Base-by-base conservation (phyloP, 1,140 invertebrate species). In the Bombus sylvicola region DNA sequence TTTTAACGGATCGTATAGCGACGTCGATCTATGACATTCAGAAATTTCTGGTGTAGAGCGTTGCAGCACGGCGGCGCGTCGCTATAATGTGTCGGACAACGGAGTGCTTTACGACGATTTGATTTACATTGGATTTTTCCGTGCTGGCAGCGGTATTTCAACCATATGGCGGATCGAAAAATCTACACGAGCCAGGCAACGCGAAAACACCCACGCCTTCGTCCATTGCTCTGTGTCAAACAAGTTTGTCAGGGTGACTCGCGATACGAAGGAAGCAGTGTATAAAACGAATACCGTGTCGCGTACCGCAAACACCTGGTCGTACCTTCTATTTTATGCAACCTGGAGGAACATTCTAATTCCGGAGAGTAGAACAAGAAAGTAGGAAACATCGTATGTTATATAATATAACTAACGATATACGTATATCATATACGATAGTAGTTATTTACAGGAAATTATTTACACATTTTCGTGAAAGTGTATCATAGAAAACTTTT, bases 121-220 rank as follows among this genome's bases (percentile, higher is more conserved):
- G 89, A 90, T 90, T 90, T 90, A 90, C 84, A 89, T 84, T 81
- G 89, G 88, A 89, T 89, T 90, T 89, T 88, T 87, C 71, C 71
- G 66, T 31, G 41, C n/a, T 69, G 53, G 34, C 71, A 15, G 47
- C 73, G 76, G 68, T 85, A 79, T 85, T 85, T 89, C 82, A 78
- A 47, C 53, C 62, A 18, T 66, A 34, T 74, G 77, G 22, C 43
- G 64, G 57, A 47, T 80, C 81, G 68, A 87, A 84, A 66, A 86
- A 84, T 76, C 76, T 57, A 53, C 79, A 43, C 68, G 62, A 62
- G 43, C 66, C 79, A 80, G 8, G 34, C 34, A 34, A 34, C 64
- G 39, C 22, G 18, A 37, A n/a, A n/a, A 34, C 71, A n/a, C 8
- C 18, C 43, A 47, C 59, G 5, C 53, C 74, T 73, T 68, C 84